Conservation (phyloP, 2,797 vertebrate species). For the Peromyscus melanophrys region DNA sequence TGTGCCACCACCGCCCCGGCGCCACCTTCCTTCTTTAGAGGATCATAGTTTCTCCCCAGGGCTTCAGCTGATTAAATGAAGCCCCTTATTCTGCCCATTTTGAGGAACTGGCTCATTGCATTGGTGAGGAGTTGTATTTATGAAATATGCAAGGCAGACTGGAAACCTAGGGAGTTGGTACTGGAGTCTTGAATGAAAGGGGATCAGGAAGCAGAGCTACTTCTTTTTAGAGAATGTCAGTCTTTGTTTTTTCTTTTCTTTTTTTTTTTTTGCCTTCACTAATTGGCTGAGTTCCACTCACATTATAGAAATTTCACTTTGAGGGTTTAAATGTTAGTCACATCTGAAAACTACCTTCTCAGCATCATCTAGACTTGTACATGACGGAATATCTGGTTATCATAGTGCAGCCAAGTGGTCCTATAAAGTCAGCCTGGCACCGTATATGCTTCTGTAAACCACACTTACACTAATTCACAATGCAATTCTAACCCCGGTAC, state of each 20-base stretch:
- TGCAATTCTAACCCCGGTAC: neutral
- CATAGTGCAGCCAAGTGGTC: neutral
- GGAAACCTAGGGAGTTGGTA: neutral
- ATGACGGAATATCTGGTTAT: neutral
- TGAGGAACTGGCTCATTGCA: neutral
- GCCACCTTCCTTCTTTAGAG: neutral
- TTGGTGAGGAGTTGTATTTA: neutral
- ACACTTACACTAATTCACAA: neutral
- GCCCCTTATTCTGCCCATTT: neutral
- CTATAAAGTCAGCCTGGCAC: neutral
- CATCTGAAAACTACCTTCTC: neutral
- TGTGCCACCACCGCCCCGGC: too few relatives aligned
- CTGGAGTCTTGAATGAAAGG: neutral
- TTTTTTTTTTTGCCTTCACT: neutral
- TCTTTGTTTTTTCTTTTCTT: neutral
- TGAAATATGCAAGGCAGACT: neutral
- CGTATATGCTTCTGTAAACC: neutral
- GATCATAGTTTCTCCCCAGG: neutral
- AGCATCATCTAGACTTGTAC: neutral
- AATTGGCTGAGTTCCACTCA: neutral
- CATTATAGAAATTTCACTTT: neutral
- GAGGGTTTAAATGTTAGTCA: conserved; percentile 1
- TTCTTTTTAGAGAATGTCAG: neutral
- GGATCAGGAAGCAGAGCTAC: neutral
- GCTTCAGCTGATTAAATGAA: neutral